Base-by-base conservation (phyloP, 2,113 vertebrate genomes). In the Lasiurus borealis region DNA sequence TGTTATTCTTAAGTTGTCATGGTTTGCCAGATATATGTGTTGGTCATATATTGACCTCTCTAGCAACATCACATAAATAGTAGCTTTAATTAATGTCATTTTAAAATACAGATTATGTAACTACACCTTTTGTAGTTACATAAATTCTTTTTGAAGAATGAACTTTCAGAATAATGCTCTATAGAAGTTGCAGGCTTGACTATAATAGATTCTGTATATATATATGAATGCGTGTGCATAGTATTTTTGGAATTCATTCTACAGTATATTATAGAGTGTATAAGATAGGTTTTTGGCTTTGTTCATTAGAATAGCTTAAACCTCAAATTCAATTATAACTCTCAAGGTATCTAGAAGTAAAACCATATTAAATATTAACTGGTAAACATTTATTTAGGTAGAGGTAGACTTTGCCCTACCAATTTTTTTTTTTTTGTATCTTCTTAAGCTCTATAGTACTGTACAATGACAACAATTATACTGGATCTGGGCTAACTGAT, bases 101-200 rank as follows among this genome's bases (percentile, higher is more conserved):
- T 88, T 5, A 80, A 83, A 80, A 68, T 36, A n/a, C 2, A 52
- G 14, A 57, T 57, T 80, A 54, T 5, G 6, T 77, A n/a, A n/a
- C n/a, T n/a, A n/a, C 5, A 86, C 29, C 27, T 84, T 83, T 85
- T 87, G 15, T 77, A 89, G 25, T 80, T 44, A 54, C 9, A 15
- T 23, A 82, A 85, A 44, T 64, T 52, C 2, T 66, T 95, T 85
- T 81, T 77, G 18, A 16, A 95, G 76, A 48, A 64, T 80, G 29
- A 94, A 91, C 48, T 89, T 85, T 93, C 31, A 78, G 21, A 91
- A 34, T 66, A 59, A 84, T 46, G 46, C 14, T 87, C 88, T 90
- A 89, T 57, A 54, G 48, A 76, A 95, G 81, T 87, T 95, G 6
- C 5, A 92, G 54, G 2, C 6, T 71, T 62, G 7, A 59, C 2